phyloP scores from a whole-genome alignment of 2,797 vertebrate species.

The Pangasius macronema region DNA sequence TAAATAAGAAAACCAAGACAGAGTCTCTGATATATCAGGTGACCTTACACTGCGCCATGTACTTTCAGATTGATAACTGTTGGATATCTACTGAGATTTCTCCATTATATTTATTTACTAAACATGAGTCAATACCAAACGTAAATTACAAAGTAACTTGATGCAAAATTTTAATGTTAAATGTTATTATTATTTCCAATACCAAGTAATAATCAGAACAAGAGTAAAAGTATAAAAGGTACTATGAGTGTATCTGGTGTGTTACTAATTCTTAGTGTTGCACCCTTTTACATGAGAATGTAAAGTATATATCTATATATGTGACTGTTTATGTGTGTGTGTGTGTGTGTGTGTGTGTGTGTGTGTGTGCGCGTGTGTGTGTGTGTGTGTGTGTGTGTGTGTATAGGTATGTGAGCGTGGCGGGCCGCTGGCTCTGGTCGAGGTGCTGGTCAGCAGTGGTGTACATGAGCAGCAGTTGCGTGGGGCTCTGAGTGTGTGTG shows the following conservation, averaged over 20 bases:
- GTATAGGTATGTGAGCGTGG: slow-evolving; percentile 88
- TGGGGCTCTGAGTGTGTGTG: slow-evolving; percentile 81
- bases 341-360: not conserved
- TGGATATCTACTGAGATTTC: not conserved
- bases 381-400: not conserved
- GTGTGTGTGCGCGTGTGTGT: slow-evolving; percentile 8
- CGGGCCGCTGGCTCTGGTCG: slow-evolving; percentile 84
- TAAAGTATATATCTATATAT: not conserved
- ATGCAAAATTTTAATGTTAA: not conserved
- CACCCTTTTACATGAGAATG: not conserved
- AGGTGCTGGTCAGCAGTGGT: slow-evolving; percentile 83
- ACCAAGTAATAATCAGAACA: not conserved
- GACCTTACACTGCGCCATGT: slow-evolving; percentile 11
- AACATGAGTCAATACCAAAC: not conserved
- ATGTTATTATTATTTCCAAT: not conserved
- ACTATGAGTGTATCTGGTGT: not conserved
- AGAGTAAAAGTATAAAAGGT: not conserved
- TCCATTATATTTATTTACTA: not conserved
- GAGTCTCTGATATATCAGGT: slow-evolving; percentile 92
- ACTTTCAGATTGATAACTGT: not conserved
- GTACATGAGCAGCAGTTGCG: slow-evolving; percentile 88
- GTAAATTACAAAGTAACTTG: not conserved
- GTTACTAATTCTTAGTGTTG: not conserved
- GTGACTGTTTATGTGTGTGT: not conserved
- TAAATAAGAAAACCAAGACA: slow-evolving; percentile 82